phyloP scores from a whole-genome alignment of 2,797 vertebrate genomes.

The Echeneis naucrates region DNA sequence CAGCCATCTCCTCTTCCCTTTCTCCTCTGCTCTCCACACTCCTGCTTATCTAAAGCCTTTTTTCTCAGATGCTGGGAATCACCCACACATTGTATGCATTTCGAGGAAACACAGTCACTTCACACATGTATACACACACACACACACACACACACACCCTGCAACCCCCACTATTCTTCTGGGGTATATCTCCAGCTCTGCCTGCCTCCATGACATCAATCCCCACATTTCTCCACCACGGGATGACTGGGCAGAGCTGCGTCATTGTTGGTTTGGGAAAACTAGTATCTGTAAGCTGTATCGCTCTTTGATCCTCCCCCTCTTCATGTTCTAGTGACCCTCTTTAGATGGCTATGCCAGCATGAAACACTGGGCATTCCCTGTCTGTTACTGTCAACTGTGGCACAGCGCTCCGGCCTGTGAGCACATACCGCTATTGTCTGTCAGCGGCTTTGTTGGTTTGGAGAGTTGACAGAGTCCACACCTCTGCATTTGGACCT shows the following conservation, averaged over 20 bases:
- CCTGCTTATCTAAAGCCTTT: conserved; percentile 58
- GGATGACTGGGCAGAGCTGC: conserved; percentile 44
- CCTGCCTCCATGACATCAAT: conserved; percentile 36
- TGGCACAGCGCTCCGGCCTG: not conserved
- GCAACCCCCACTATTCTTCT: conserved; percentile 15
- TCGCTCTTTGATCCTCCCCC: conserved; percentile 42
- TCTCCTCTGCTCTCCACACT: conserved; percentile 4
- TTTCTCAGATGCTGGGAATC: conserved; percentile 48
- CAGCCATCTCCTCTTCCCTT: conserved; percentile 40
- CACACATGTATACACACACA: conserved; percentile 4
- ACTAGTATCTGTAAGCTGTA: conserved; percentile 29
- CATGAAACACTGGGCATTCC: conserved; percentile 25
- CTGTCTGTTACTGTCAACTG: conserved; percentile 19
- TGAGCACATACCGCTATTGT: not conserved
- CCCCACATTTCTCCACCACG: conserved; percentile 25
- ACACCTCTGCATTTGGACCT: not conserved
- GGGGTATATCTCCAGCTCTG: conserved; percentile 21
- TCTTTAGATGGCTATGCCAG: conserved; percentile 42
- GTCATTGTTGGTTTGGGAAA: conserved; percentile 57
- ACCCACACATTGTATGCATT: conserved; percentile 3
- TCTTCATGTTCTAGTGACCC: conserved; percentile 31
- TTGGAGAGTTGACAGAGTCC: not conserved
- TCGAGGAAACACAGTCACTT: not conserved
- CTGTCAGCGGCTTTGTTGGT: not conserved
- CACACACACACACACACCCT: not conserved